These are phyloP conservation scores for Cremastobaeus sp. DNA, from an alignment of 2,888 invertebrate genomes.

Conservation along the genomic window DNA sequence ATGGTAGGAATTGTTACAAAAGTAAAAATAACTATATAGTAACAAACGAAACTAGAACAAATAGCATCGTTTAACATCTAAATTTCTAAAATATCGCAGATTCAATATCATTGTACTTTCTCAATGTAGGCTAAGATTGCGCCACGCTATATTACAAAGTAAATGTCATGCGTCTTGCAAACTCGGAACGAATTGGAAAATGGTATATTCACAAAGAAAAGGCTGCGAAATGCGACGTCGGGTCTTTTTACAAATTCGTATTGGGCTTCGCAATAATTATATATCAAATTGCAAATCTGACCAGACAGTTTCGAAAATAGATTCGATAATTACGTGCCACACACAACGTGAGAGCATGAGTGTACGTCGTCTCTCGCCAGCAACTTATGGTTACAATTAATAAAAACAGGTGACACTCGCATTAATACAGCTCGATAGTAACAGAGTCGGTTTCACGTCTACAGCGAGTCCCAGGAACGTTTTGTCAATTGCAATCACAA, in stretches of 20 bases:
- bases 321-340: conserved; percentile 42
- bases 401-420: too few species aligned
- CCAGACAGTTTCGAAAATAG: conserved; percentile 50
- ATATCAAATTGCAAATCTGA: conserved; percentile 48
- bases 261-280: conserved; percentile 29
- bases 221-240: conserved; percentile 26
- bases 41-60: conserved; percentile 15
- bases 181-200: conserved; percentile 26
- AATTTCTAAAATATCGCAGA: conserved; percentile 49
- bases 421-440: too few species aligned
- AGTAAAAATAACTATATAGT: background rate
- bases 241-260: conserved; percentile 33
- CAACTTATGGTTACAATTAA: conserved; percentile 6
- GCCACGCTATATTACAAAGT: conserved; percentile 51
- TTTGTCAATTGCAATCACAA: conserved; percentile 11
- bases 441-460: too few species aligned
- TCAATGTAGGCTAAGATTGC: conserved; percentile 56
- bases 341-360: conserved; percentile 39
- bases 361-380: conserved; percentile 10
- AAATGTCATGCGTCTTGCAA: conserved; percentile 32
- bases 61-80: conserved; percentile 23
- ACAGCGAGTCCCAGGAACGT: too few species aligned
- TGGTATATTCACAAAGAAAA: conserved; percentile 12
- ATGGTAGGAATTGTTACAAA: conserved; percentile 4
- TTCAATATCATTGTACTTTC: conserved; percentile 58